phyloP scores from a whole-genome alignment of 2,113 vertebrate genomes.

The Mus spicilegus region DNA sequence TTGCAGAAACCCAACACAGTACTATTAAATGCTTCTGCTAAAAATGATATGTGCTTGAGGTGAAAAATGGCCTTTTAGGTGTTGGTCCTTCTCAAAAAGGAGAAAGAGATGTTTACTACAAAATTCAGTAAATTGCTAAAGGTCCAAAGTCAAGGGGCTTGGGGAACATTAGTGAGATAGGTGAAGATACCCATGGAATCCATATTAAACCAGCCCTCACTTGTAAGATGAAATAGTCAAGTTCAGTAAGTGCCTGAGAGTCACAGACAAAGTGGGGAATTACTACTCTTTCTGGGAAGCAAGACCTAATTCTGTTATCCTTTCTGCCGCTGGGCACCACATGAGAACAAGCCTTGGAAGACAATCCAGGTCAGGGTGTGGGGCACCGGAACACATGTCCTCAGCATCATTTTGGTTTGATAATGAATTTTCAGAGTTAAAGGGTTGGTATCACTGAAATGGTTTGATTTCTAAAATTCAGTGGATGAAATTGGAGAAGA shows the following conservation, averaged over 20 bases:
- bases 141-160: neutral
- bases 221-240: neutral
- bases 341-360: neutral
- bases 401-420: neutral
- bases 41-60: neutral
- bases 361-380: neutral
- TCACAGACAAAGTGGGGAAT: neutral
- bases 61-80: neutral
- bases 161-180: neutral
- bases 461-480: neutral
- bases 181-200: neutral
- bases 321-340: neutral
- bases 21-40: neutral
- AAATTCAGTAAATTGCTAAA: neutral
- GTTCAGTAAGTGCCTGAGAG: neutral
- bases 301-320: neutral
- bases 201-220: neutral
- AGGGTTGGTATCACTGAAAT: neutral
- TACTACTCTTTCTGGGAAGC: neutral
- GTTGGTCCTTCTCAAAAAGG: neutral
- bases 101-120: neutral
- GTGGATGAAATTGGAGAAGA: neutral
- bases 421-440: neutral
- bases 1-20: neutral
- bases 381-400: neutral